Percentiles rank a stretch among this genome's conserved stretches.
phyloP scores from a whole-genome alignment of 2,113 vertebrate genomes.

The Holacanthus passer region DNA sequence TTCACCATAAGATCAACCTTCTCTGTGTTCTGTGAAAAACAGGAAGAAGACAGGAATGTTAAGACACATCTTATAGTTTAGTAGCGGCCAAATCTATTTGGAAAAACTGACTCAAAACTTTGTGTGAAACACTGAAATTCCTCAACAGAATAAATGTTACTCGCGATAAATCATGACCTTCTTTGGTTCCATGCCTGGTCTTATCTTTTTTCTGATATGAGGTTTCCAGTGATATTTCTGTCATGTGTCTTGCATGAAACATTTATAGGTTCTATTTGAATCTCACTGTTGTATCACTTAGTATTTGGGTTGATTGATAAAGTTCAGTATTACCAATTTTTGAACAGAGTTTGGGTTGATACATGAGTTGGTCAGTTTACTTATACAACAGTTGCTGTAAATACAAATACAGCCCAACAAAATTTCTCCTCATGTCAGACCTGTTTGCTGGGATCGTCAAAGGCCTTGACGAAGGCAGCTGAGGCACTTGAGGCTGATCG shows the following conservation, averaged over 20 bases:
- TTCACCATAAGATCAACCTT: constrained; percentile 89
- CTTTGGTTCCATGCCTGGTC: not conserved
- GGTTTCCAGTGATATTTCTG: not conserved
- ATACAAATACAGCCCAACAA: not conserved
- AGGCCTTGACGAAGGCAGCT: constrained; percentile 86
- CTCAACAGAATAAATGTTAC: not conserved
- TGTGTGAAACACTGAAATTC: not conserved
- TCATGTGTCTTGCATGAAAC: not conserved
- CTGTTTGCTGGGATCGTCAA: constrained; percentile 85
- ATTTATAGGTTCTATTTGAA: not conserved
- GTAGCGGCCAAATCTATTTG: not conserved
- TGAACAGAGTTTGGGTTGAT: not conserved
- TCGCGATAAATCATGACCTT: not conserved
- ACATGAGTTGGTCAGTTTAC: not conserved
- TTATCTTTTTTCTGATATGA: not conserved
- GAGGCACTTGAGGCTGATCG: constrained; percentile 88
- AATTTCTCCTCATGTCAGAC: constrained; percentile 72
- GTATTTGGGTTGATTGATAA: not conserved
- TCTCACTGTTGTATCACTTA: not conserved
- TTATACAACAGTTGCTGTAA: not conserved
- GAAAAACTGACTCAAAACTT: not conserved
- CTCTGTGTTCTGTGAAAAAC: constrained; percentile 85
- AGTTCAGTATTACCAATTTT: too few species aligned
- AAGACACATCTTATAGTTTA: not conserved
- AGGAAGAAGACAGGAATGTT: not conserved